Percentiles rank a stretch among this genome's conserved stretches.
phyloP scores from a whole-genome alignment of 2,797 vertebrate genomes.

The Gallinago stenura region DNA sequence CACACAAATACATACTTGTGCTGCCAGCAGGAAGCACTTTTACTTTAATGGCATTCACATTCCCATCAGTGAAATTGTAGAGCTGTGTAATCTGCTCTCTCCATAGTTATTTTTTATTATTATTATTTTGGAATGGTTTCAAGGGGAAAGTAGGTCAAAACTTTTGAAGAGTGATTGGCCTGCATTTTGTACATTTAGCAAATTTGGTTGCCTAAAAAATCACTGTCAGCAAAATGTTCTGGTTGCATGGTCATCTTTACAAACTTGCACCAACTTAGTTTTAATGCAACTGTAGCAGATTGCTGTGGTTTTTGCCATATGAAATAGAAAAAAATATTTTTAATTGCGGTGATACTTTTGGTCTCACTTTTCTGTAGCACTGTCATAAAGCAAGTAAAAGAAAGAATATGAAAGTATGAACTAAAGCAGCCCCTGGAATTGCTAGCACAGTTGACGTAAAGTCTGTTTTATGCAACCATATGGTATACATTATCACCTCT shows the following conservation, averaged over 20 bases:
- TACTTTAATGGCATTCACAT: conserved; percentile 66
- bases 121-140: conserved; percentile 64
- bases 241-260: background rate
- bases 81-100: conserved; percentile 66
- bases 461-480: background rate
- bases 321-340: background rate
- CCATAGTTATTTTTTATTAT: conserved; percentile 69
- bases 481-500: background rate
- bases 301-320: background rate
- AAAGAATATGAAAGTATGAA: background rate
- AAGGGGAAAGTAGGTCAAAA: conserved; percentile 74
- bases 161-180: conserved; percentile 48
- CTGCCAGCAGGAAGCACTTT: conserved; percentile 66
- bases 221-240: conserved; percentile 54
- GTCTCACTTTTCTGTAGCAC: background rate
- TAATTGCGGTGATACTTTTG: background rate
- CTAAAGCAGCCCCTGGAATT: background rate
- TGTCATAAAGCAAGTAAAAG: background rate
- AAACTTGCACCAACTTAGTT: background rate
- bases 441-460: background rate
- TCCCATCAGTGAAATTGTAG: conserved; percentile 67
- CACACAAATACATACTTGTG: conserved; percentile 65
- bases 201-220: conserved; percentile 61
- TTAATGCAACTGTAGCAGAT: background rate
- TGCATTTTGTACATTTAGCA: conserved; percentile 63